phyloP scores from a whole-genome alignment of 2,888 invertebrate species.

The Phrixothrix hirtus region DNA sequence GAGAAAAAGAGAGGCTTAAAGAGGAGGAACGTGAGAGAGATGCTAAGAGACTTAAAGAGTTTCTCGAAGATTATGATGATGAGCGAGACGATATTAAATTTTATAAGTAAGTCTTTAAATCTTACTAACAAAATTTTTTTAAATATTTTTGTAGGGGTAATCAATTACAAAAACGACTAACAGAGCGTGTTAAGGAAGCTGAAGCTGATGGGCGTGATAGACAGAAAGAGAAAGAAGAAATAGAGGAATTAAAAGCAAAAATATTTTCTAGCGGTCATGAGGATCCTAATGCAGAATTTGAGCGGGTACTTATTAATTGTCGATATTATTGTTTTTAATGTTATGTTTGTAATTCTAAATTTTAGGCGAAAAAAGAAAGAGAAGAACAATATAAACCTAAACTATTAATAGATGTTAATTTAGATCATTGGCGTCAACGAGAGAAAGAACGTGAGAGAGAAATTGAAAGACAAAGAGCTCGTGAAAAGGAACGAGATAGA shows the following conservation, averaged over 20 bases:
- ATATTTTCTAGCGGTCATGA: slow-evolving; percentile 71
- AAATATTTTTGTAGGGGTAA: slow-evolving; percentile 63
- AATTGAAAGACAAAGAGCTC: slow-evolving; percentile 56
- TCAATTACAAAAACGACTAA: slow-evolving; percentile 86
- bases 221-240: slow-evolving; percentile 84
- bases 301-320: no score
- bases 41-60: slow-evolving; percentile 93
- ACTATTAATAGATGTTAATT: slow-evolving; percentile 72
- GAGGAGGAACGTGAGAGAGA: slow-evolving; percentile 89
- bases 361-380: slow-evolving; percentile 71
- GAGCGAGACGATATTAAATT: slow-evolving; percentile 96
- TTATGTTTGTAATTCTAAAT: no score
- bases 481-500: slow-evolving; percentile 82
- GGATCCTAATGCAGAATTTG: slow-evolving; percentile 67
- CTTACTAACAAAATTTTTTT: slow-evolving; percentile 1
- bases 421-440: slow-evolving; percentile 64
- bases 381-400: slow-evolving; percentile 85
- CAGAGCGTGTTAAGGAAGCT: slow-evolving; percentile 91
- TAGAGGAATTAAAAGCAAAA: slow-evolving; percentile 79
- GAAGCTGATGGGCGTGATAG: slow-evolving; percentile 90
- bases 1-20: slow-evolving; percentile 80
- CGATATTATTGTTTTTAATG: no score
- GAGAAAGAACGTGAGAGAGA: slow-evolving; percentile 63
- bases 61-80: slow-evolving; percentile 98
- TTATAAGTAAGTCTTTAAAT: slow-evolving; percentile 72